Evolutionary conservation across 2,888 invertebrate genomes (phyloP).

Genomic region (Auanema freiburgensis): DNA sequence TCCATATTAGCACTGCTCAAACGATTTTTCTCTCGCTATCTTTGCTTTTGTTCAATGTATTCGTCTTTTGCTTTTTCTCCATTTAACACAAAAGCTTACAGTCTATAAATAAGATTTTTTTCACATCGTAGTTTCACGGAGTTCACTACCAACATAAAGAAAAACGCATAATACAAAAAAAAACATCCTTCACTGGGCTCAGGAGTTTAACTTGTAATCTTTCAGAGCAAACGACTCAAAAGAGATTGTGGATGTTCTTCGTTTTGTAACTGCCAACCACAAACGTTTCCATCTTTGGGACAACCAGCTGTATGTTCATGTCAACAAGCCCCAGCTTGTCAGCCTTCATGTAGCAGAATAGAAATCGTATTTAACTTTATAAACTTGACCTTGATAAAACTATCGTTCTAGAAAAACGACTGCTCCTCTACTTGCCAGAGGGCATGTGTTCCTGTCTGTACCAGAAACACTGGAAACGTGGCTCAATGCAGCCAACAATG

Average conservation of each 20-base stretch:
- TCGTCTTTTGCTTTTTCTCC: too few species aligned
- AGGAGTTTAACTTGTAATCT: too few species aligned
- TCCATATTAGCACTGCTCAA: too few species aligned
- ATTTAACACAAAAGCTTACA: too few species aligned
- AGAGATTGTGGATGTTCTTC: conserved; percentile 42
- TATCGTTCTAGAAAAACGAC: conserved; percentile 28
- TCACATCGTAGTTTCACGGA: too few species aligned
- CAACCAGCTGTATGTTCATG: conserved; percentile 34
- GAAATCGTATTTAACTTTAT: conserved; percentile 31
- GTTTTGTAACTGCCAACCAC: conserved; percentile 38
- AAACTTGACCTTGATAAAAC: neutral
- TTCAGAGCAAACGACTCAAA: conserved; percentile 37
- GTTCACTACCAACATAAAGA: too few species aligned
- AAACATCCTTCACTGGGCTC: too few species aligned
- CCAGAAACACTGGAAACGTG: conserved; percentile 30
- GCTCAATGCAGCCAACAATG: conserved; percentile 32
- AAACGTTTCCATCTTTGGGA: neutral
- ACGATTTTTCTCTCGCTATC: too few species aligned
- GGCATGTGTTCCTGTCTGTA: conserved; percentile 39
- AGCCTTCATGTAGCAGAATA: conserved; percentile 32
- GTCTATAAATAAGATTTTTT: too few species aligned
- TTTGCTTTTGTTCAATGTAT: too few species aligned
- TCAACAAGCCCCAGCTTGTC: conserved; percentile 39
- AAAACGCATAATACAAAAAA: too few species aligned
- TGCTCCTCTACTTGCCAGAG: conserved; percentile 37